phyloP scores from a whole-genome alignment of 2,113 vertebrate species.

The Hemiscyllium ocellatum region DNA sequence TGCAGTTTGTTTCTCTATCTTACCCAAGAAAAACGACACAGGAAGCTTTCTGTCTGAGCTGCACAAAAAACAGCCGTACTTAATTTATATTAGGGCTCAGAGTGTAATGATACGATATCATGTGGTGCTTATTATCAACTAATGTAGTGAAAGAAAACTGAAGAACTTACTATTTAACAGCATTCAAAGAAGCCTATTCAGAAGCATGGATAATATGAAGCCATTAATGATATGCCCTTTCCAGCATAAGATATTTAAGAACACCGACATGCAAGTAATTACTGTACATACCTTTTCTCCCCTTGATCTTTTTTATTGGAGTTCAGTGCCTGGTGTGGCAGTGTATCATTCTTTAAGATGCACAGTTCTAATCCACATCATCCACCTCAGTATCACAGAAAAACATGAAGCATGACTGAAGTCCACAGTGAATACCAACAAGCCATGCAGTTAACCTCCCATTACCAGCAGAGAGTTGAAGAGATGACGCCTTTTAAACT shows the following conservation, averaged over 20 bases:
- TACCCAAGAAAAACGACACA: background rate
- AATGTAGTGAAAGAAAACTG: slow-evolving; percentile 9
- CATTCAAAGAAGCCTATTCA: background rate
- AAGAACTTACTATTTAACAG: slow-evolving; percentile 1
- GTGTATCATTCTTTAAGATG: slow-evolving; percentile 8
- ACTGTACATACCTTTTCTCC: slow-evolving; percentile 9
- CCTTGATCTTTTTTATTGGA: slow-evolving; percentile 19
- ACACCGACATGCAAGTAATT: background rate
- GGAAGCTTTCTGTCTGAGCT: background rate
- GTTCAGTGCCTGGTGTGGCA: background rate
- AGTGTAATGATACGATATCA: background rate
- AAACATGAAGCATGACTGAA: slow-evolving; percentile 23
- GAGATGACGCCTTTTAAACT: background rate
- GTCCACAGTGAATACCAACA: slow-evolving; percentile 30
- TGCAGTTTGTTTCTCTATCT: background rate
- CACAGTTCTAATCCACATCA: slow-evolving; percentile 27
- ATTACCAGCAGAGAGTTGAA: background rate
- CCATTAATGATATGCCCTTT: background rate
- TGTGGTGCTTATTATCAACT: background rate
- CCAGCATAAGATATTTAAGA: background rate
- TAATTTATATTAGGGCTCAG: background rate
- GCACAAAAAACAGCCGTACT: background rate
- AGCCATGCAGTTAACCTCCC: slow-evolving; percentile 8
- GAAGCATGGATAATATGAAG: slow-evolving; percentile 18
- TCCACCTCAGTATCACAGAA: slow-evolving; percentile 23